Evolutionary conservation across 2,888 invertebrate genomes (phyloP), one percentile per base, ranked within the genome.

Genomic region (Adineta ricciae): DNA sequence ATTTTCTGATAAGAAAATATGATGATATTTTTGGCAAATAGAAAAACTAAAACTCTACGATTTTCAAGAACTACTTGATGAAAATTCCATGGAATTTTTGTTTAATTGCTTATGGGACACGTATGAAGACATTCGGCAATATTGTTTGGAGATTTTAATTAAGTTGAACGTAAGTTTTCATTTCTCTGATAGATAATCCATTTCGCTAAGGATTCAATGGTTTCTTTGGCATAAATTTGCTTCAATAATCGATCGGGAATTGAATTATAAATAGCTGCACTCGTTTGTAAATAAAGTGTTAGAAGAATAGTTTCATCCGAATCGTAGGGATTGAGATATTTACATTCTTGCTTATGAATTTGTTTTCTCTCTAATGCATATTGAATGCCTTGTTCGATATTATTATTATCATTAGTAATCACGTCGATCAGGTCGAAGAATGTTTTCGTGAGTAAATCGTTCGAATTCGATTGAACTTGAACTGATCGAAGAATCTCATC

Each of bases 81-180:
- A 49, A 49, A 46, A 83, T 27, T 46, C 46, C 0, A 83, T 41
- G 32, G 83, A 83, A 49, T 41, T 64, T 41, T 64, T 85, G 41
- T 52, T 83, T 3, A 83, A 83, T 49, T 83, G 83, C 50, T 49
- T 85, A 50, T 85, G 85, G 85, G 85, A 85, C 32, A 83, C 83
- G 27, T 85, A 83, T 83, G 50, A 73, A 85, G 78, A 41, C 19
- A 32, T 64, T 32, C 64, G 64, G 11, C 24, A 64, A 64, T 64
- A 64, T 64, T 64, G 32, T 19, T 32, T 64, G 27, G 64, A 64
- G 19, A 64, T 64, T 1, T 32, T 64, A 32, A 64, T 64, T 64
- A 64, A 64, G 32, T 14, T 64, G 16, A 64, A 64, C 32, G 64
- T 64, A 64, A 64, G 64, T 64, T 64, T 64, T 64, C 16, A 64